Conservation (phyloP, 2,113 vertebrate genomes). For the Siniperca chuatsi region DNA sequence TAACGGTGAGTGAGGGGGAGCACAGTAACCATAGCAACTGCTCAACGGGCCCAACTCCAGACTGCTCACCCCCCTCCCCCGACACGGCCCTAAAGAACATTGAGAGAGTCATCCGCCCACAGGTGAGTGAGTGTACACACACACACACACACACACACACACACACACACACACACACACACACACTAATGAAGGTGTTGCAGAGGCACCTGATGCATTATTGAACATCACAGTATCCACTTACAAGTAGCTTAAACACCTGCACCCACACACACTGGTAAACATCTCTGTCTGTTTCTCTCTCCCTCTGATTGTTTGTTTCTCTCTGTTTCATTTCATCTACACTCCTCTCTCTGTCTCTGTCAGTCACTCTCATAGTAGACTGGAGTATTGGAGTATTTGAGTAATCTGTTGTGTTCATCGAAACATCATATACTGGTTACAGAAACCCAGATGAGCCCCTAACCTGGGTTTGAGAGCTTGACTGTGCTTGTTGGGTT, state of each 20-base stretch:
- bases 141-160: slow-evolving; percentile 37
- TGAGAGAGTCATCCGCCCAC: slow-evolving; percentile 98
- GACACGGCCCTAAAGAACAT: slow-evolving; percentile 98
- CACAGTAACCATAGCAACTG: slow-evolving; percentile 94
- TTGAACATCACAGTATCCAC: slow-evolving; percentile 82
- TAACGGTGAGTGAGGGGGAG: slow-evolving; percentile 89
- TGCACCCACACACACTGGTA: slow-evolving; percentile 37
- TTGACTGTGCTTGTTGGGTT: background rate
- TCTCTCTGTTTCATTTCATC: slow-evolving; percentile 7
- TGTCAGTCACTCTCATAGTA: slow-evolving; percentile 3
- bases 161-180: slow-evolving; percentile 25
- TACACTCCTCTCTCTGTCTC: slow-evolving; percentile 4
- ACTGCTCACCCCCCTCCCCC: slow-evolving; percentile 97
- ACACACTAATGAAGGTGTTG: slow-evolving; percentile 44
- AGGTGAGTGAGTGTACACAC: slow-evolving; percentile 87
- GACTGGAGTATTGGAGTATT: background rate
- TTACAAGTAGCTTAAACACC: slow-evolving; percentile 86
- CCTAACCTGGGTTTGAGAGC: background rate
- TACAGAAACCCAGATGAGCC: background rate
- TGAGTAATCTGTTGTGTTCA: background rate
- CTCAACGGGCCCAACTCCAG: slow-evolving; percentile 95
- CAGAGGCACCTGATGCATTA: slow-evolving; percentile 71
- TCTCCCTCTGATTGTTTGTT: slow-evolving; percentile 6
- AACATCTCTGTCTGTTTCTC: slow-evolving; percentile 37
- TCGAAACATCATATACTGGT: background rate